phyloP scores from a whole-genome alignment of 2,113 vertebrate species.

The Ptyas mucosa region DNA sequence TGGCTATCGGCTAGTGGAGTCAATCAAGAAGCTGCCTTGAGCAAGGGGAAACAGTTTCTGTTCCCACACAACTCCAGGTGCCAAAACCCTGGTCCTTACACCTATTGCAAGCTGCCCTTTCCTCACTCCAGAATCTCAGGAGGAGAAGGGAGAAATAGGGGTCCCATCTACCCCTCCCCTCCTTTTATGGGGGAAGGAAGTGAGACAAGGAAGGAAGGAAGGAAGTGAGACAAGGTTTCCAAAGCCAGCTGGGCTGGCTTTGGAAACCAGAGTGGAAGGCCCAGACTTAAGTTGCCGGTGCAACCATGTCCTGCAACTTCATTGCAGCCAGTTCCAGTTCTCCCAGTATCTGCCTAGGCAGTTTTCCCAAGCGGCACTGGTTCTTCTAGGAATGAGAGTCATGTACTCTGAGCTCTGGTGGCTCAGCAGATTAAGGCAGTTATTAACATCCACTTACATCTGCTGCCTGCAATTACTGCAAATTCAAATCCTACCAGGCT shows the following conservation, averaged over 20 bases:
- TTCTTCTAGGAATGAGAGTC: not conserved
- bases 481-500: too few relatives aligned
- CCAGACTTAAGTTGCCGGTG: not conserved
- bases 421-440: too few relatives aligned
- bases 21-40: not conserved
- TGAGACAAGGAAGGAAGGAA: not conserved
- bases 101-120: not conserved
- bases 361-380: not conserved
- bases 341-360: not conserved
- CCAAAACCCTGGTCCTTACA: not conserved
- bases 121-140: fast-evolving
- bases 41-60: not conserved
- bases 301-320: not conserved
- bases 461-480: too few relatives aligned
- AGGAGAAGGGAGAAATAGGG: not conserved
- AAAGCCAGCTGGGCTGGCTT: not conserved
- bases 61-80: not conserved
- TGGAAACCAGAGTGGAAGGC: not conserved
- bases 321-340: not conserved
- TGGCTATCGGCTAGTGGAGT: not conserved
- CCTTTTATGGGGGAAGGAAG: not conserved
- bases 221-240: not conserved
- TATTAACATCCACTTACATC: too few relatives aligned
- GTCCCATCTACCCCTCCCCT: not conserved
- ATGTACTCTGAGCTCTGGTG: too few relatives aligned